Conservation (phyloP, 2,888 invertebrate genomes). For the Athripsodes cinereus region DNA sequence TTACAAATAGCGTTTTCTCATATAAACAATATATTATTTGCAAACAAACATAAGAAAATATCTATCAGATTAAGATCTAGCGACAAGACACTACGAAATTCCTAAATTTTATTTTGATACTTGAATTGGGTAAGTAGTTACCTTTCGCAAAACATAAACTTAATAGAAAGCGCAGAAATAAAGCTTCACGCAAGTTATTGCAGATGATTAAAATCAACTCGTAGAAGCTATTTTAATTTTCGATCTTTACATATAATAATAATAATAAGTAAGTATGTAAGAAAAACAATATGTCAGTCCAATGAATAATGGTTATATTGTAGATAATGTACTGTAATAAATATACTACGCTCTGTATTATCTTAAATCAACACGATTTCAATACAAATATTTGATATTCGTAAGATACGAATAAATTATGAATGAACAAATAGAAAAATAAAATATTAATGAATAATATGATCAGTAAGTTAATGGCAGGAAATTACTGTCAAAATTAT, state of each 20-base stretch:
- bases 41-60: too few species aligned
- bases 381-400: not conserved
- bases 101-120: too few species aligned
- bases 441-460: not conserved
- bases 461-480: not conserved
- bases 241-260: too few species aligned
- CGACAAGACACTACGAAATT: too few species aligned
- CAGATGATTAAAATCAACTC: not conserved
- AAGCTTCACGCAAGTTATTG: not conserved
- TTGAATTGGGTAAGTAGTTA: too few species aligned
- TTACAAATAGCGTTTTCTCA: too few species aligned
- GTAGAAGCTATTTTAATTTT: not conserved
- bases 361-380: not conserved
- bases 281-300: not conserved
- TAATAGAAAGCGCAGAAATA: not conserved
- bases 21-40: too few species aligned
- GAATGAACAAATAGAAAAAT: not conserved
- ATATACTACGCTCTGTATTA: not conserved
- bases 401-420: conserved; percentile 1
- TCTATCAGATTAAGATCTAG: too few species aligned
- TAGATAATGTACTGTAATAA: not conserved
- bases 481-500: conserved; percentile 2
- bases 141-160: too few species aligned
- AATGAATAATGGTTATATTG: not conserved
- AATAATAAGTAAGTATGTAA: not conserved